Evolutionary conservation across 2,797 vertebrate species (phyloP).

Genomic region (Pseudochirops corinnae): DNA sequence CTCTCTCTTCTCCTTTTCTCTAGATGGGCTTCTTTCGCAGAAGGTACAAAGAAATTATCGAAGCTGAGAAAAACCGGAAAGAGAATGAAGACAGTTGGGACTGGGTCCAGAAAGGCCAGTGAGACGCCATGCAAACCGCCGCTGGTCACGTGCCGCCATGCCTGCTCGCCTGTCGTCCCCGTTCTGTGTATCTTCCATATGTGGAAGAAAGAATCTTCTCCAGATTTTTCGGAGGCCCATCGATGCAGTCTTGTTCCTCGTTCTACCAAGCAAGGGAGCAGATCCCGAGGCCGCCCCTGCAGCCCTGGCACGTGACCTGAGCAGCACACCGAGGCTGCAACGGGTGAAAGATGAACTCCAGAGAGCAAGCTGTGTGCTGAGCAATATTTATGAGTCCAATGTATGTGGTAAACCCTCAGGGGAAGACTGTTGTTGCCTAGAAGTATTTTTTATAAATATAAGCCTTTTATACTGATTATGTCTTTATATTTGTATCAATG

Average conservation of each 20-base stretch:
- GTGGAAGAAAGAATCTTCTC: constrained; percentile 99
- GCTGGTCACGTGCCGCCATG: constrained; percentile 80
- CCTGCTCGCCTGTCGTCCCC: constrained; percentile 86
- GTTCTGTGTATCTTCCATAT: constrained; percentile 98
- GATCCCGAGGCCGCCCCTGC: constrained; percentile 86
- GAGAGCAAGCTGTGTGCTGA: constrained; percentile 87
- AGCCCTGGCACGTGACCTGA: constrained; percentile 88
- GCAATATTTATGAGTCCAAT: constrained; percentile 90
- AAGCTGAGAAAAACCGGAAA: constrained; percentile 97
- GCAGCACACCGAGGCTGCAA: constrained; percentile 85
- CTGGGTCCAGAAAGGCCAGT: constrained; percentile 98
- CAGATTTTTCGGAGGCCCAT: constrained; percentile 97
- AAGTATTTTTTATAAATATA: constrained; percentile 97
- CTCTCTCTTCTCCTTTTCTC: constrained; percentile 63
- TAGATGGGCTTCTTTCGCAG: constrained; percentile 99
- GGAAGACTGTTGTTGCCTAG: constrained; percentile 93
- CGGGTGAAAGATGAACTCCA: constrained; percentile 85
- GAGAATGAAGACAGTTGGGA: constrained; percentile 99
- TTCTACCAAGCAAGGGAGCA: constrained; percentile 83
- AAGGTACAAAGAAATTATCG: constrained; percentile 98
- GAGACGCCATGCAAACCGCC: constrained; percentile 81
- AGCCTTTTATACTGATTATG: constrained; percentile 92
- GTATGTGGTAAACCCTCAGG: constrained; percentile 95
- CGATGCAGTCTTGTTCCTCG: constrained; percentile 87
- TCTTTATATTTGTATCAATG: constrained; percentile 90